A percentile compares a stretch with the other conserved stretches of the same genome.
These are phyloP conservation scores for Elanus axillaris DNA, from an alignment of 2,113 vertebrate species.

Conservation along the genomic window DNA sequence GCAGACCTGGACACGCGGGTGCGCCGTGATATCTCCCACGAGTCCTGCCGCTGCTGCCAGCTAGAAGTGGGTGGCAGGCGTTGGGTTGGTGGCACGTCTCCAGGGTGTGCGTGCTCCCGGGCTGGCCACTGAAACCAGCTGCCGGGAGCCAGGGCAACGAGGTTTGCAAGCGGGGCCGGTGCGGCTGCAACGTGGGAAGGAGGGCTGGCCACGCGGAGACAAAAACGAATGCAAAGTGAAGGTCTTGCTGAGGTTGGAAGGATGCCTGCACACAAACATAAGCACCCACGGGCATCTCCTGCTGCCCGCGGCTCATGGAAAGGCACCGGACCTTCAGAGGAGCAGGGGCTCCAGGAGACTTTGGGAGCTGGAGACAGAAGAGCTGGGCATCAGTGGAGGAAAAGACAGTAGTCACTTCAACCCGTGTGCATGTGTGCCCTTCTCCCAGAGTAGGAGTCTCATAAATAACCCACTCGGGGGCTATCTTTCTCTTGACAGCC, in stretches of 20 bases:
- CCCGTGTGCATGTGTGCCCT: neutral
- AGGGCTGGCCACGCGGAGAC: too few relatives aligned
- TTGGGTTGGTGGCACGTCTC: neutral
- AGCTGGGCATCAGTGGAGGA: fast-evolving
- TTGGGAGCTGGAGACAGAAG: neutral
- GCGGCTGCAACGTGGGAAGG: too few relatives aligned
- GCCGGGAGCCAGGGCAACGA: too few relatives aligned
- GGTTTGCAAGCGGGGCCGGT: too few relatives aligned
- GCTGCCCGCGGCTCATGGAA: neutral
- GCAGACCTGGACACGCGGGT: neutral
- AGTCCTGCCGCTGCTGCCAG: neutral
- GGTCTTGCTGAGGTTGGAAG: neutral
- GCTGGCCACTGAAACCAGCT: too few relatives aligned
- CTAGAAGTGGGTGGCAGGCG: neutral
- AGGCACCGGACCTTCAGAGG: neutral
- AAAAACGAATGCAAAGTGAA: neutral
- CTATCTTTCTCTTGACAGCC: neutral
- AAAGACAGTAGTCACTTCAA: neutral
- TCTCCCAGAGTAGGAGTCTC: neutral
- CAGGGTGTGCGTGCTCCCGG: neutral
- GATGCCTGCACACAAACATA: neutral
- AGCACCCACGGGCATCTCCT: neutral
- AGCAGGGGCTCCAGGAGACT: neutral
- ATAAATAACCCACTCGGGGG: neutral
- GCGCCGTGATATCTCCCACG: fast-evolving